Evolutionary conservation across 2,113 vertebrate genomes (phyloP), one percentile per base, ranked within the genome.

Genomic region (Desmodus rotundus): DNA sequence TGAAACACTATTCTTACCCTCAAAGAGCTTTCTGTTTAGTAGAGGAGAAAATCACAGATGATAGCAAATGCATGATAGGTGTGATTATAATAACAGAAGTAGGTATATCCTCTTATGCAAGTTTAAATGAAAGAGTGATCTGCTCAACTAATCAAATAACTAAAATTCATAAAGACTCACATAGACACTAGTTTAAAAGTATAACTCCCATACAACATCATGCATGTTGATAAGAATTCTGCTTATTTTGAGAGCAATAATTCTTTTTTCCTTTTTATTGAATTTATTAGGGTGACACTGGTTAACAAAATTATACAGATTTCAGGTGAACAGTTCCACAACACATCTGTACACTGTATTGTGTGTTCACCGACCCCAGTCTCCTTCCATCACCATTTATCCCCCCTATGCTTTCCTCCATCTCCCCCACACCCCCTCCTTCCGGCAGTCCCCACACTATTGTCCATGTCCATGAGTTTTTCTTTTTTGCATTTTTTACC

Each of bases 171-270:
- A 84, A 50, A 80, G 56, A 68, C 41, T 90, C 12, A 73, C 43
- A 94, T 72, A 95, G 95, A 97, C 92, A 97, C 93, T 87, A 96
- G 85, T 88, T 98, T 76, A 93, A 96, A 95, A 97, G 70, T 24
- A 95, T 33, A 61, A 96, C 90, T 84, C 88, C 73, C 67, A 92
- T 33, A 93, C 47, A 94, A 83, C 38, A 82, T 45, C 72, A 89
- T 89, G n/a, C n/a, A 93, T 45, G 97, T 43, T 76, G n/a, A 72
- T 96, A 98, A 97, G 94, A 97, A 92, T 97, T 82, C 38, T 63
- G 17, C n/a, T 91, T 56, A 74, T 68, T 95, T 95, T 43, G 31
- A 77, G 4, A 92, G 58, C 50, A 70, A 68, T 0, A 0, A 84
- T 68, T 78, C 33, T 92, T 94, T 94, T 67, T 63, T 31, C 61